These are phyloP conservation scores for Adelognathus sp. DNA, from an alignment of 2,888 invertebrate genomes.

Conservation along the genomic window DNA sequence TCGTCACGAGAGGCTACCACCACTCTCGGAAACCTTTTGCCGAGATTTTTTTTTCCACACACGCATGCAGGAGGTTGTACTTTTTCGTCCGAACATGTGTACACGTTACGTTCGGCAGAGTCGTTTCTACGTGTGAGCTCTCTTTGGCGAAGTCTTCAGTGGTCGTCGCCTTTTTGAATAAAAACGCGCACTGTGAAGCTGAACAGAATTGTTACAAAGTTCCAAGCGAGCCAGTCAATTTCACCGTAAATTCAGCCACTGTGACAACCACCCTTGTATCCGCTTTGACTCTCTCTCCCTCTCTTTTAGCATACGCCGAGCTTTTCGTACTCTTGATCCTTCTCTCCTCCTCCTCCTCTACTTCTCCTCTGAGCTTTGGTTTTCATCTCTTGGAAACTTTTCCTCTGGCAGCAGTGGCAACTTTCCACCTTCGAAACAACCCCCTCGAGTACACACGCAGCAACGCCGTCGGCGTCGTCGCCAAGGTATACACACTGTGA, in stretches of 20 bases:
- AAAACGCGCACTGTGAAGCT: not conserved
- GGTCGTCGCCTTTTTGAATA: conserved; percentile 9
- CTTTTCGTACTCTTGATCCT: conserved; percentile 25
- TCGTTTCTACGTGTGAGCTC: conserved; percentile 30
- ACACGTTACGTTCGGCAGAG: conserved; percentile 17
- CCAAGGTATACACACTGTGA: not conserved
- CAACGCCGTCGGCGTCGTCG: not conserved
- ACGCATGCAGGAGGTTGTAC: not conserved
- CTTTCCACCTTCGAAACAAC: conserved; percentile 1
- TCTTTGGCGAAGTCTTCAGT: conserved; percentile 24
- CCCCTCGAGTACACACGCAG: not conserved
- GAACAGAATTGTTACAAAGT: not conserved
- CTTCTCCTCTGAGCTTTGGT: not conserved
- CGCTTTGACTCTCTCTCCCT: conserved; percentile 29
- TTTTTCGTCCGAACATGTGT: not conserved
- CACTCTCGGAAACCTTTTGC: conserved; percentile 64
- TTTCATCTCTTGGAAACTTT: not conserved
- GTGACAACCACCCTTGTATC: not conserved
- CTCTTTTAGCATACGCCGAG: not conserved
- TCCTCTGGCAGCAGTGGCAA: not conserved
- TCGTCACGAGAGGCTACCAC: conserved; percentile 71
- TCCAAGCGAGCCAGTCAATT: not conserved
- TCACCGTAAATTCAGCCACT: not conserved
- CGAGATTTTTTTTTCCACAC: conserved; percentile 3
- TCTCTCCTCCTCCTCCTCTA: not conserved